Percentiles rank a stretch among this genome's conserved stretches.
phyloP scores from a whole-genome alignment of 2,797 vertebrate genomes.

The Malacoraja senta region DNA sequence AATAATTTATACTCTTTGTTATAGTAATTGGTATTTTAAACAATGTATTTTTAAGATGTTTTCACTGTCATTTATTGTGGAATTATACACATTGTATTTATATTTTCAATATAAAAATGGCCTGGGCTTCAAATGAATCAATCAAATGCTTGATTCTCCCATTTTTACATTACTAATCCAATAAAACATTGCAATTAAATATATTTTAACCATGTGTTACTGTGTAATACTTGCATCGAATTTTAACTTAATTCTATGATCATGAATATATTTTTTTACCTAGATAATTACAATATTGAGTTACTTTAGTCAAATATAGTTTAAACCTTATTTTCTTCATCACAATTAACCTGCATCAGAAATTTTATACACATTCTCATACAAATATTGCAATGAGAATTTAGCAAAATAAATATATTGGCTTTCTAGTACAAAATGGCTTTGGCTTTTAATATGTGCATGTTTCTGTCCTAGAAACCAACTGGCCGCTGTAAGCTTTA shows the following conservation, averaged over 20 bases:
- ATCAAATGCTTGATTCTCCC: not conserved
- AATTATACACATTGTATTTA: not conserved
- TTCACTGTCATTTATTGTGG: not conserved
- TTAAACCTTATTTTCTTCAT: not conserved
- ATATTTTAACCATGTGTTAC: not conserved
- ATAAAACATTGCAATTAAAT: not conserved
- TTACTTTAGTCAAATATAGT: not conserved
- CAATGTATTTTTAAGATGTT: not conserved
- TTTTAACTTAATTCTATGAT: not conserved
- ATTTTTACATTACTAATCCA: not conserved
- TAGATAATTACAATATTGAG: not conserved
- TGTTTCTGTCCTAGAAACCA: not conserved
- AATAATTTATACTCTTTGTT: not conserved
- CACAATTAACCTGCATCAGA: not conserved
- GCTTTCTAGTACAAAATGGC: not conserved
- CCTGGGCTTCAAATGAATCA: not conserved
- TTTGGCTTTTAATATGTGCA: not conserved
- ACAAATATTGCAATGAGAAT: not conserved
- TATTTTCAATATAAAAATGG: not conserved
- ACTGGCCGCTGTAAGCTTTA: not conserved
- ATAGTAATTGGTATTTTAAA: not conserved
- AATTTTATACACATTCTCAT: not conserved
- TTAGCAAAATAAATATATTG: constrained; percentile 1
- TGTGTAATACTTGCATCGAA: not conserved
- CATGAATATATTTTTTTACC: not conserved